phyloP scores from a whole-genome alignment of 2,888 invertebrate species.

The Calliopum simillimum region DNA sequence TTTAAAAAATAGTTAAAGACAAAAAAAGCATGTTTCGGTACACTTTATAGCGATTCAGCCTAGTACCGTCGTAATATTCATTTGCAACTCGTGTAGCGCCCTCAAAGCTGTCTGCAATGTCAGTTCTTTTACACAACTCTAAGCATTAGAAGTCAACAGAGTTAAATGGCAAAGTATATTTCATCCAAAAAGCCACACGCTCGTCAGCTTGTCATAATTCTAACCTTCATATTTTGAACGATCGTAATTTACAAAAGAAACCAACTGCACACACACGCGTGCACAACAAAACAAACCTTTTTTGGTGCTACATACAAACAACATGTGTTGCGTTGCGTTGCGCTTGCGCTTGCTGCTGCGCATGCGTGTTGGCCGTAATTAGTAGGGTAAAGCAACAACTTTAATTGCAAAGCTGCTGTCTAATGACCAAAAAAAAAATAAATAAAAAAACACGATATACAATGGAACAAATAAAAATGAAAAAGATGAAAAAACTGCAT shows the following conservation, averaged over 20 bases:
- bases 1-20: too few relatives aligned
- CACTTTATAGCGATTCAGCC: too few relatives aligned
- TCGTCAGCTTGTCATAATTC: constrained; percentile 8
- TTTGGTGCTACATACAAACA: too few relatives aligned
- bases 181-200: background rate
- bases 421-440: background rate
- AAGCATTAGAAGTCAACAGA: background rate
- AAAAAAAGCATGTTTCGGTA: too few relatives aligned
- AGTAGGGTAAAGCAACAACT: background rate
- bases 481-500: too few relatives aligned
- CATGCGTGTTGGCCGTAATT: background rate
- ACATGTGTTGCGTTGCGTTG: too few relatives aligned
- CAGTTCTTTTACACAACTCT: background rate
- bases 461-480: too few relatives aligned
- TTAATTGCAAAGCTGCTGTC: background rate
- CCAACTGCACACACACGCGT: too few relatives aligned
- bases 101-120: background rate
- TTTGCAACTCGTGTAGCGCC: background rate
- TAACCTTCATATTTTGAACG: constrained; percentile 12
- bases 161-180: background rate
- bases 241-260: too few relatives aligned
- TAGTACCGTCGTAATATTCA: too few relatives aligned
- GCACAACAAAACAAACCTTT: too few relatives aligned
- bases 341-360: background rate
- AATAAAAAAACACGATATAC: too few relatives aligned